Evolutionary conservation across 2,888 invertebrate genomes (phyloP).

Genomic region (Athalia circularis): DNA sequence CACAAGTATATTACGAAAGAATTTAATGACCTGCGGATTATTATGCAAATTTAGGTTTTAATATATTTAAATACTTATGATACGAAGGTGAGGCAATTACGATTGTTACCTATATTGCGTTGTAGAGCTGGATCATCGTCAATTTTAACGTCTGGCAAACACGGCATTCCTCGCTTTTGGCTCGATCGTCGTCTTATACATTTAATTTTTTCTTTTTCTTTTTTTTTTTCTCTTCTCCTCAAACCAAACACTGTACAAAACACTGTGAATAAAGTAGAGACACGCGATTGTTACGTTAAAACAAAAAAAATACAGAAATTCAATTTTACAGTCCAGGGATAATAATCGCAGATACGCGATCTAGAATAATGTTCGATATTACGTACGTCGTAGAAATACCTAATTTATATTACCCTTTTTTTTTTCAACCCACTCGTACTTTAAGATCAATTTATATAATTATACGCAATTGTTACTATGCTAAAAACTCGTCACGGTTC

Average conservation of each 20-base stretch:
- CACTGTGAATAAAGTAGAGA: background rate
- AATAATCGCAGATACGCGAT: too few species aligned
- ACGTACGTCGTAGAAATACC: too few species aligned
- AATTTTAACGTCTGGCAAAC: constrained; percentile 38
- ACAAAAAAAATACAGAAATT: too few species aligned
- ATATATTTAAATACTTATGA: background rate
- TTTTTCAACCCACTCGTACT: too few species aligned
- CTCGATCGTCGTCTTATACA: background rate
- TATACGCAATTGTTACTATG: too few species aligned
- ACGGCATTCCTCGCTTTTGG: constrained; percentile 37
- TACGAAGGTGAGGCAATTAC: constrained; percentile 17
- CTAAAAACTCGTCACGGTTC: too few species aligned
- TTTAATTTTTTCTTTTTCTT: background rate
- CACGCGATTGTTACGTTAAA: constrained; percentile 26
- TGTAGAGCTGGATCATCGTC: constrained; percentile 11
- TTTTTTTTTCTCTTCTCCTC: background rate
- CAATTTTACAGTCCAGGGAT: too few species aligned
- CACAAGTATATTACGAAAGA: constrained; percentile 14
- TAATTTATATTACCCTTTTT: too few species aligned
- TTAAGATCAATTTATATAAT: too few species aligned
- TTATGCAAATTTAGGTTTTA: constrained; percentile 35
- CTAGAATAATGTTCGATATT: too few species aligned
- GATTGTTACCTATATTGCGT: constrained; percentile 34
- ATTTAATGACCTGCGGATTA: constrained; percentile 30
- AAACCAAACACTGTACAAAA: too few species aligned